A percentile compares a stretch with the other conserved stretches of the same genome.
Conservation (phyloP, 1,140 invertebrate genomes). For the Saccostrea glomerata region DNA sequence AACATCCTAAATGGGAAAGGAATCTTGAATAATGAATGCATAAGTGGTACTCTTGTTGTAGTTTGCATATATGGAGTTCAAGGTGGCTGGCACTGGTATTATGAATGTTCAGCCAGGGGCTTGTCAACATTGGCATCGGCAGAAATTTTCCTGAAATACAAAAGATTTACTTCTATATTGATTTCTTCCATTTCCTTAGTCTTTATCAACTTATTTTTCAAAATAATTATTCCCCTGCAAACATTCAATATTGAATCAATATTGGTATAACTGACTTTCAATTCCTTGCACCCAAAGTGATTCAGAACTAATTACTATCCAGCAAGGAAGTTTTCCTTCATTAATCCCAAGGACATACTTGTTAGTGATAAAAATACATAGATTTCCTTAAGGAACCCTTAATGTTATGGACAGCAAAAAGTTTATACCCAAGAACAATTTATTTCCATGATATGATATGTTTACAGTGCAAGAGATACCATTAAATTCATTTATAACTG, state of each 20-base stretch:
- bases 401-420: not conserved
- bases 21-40: constrained; percentile 28
- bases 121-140: constrained; percentile 62
- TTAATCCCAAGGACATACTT: constrained; percentile 9
- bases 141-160: constrained; percentile 67
- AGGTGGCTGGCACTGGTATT: constrained; percentile 42
- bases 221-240: not conserved
- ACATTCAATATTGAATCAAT: not conserved
- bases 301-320: not conserved
- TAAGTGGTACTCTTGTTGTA: constrained; percentile 29
- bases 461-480: not conserved
- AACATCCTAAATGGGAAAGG: not conserved
- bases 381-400: not conserved
- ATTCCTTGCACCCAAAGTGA: not conserved
- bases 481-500: not conserved
- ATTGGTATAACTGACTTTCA: not conserved
- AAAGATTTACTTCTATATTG: constrained; percentile 27
- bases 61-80: constrained; percentile 28
- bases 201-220: not conserved
- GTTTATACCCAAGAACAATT: not conserved
- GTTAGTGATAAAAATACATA: not conserved
- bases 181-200: not conserved
- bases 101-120: constrained; percentile 61
- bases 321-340: not conserved
- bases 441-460: not conserved